Evolutionary conservation across 2,888 invertebrate species (phyloP).

Genomic region (Magallana nippona): DNA sequence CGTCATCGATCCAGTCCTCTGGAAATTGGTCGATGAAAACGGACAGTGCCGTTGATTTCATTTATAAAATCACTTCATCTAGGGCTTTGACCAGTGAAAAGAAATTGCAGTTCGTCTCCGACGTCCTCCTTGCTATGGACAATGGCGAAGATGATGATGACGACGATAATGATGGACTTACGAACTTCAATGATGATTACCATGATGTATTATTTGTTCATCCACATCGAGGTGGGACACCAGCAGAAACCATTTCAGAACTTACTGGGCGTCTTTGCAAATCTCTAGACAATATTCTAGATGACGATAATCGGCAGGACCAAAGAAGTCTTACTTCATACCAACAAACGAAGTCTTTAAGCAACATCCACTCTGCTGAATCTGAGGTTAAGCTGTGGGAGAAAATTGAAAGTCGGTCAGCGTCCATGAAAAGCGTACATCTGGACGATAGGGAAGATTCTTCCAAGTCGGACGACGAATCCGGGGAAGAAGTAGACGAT

Average conservation of each 20-base stretch:
- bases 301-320: conserved; percentile 5
- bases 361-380: neutral
- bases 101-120: conserved; percentile 45
- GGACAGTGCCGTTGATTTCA: conserved; percentile 43
- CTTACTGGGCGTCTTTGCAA: conserved; percentile 39
- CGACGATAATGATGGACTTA: neutral
- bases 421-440: conserved; percentile 18
- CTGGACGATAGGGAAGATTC: conserved; percentile 14
- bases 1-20: neutral
- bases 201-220: neutral
- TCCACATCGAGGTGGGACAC: neutral
- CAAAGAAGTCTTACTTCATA: neutral
- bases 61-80: conserved; percentile 37
- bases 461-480: conserved; percentile 28
- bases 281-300: conserved; percentile 42
- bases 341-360: neutral
- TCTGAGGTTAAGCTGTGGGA: conserved; percentile 15
- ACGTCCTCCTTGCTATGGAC: conserved; percentile 35
- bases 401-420: conserved; percentile 23
- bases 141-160: neutral
- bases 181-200: neutral
- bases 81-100: conserved; percentile 42
- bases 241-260: conserved; percentile 38
- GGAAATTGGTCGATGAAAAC: conserved; percentile 1
- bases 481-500: conserved; percentile 34